phyloP scores from a whole-genome alignment of 2,113 vertebrate species.

The Phylloscopus trochilus region DNA sequence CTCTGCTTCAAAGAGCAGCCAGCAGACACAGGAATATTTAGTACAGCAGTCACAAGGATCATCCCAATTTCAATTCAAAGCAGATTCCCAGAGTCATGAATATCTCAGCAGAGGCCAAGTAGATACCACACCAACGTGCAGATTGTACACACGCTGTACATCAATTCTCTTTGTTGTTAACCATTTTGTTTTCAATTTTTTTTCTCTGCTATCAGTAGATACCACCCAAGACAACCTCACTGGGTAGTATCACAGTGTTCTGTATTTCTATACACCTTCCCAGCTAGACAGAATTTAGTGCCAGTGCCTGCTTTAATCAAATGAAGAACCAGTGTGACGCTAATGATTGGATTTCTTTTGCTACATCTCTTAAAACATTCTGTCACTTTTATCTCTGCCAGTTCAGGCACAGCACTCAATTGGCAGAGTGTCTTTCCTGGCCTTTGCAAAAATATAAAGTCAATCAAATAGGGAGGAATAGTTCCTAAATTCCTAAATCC shows the following conservation, averaged over 20 bases:
- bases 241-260: not conserved
- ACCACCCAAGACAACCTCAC: not conserved
- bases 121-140: not conserved
- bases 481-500: too few species aligned
- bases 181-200: not conserved
- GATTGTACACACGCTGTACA: fast-evolving
- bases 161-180: not conserved
- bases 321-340: not conserved
- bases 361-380: not conserved
- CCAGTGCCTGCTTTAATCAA: not conserved
- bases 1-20: not conserved
- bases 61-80: not conserved
- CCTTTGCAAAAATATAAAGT: not conserved
- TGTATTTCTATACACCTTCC: not conserved
- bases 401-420: not conserved
- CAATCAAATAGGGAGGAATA: not conserved
- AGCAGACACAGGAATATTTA: not conserved
- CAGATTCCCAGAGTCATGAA: not conserved
- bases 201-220: not conserved
- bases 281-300: not conserved
- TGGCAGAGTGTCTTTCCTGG: not conserved
- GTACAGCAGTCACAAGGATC: not conserved
- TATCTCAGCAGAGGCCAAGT: not conserved
- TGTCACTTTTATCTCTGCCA: not conserved
- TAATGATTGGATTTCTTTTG: not conserved